phyloP scores from a whole-genome alignment of 2,797 vertebrate genomes.

The Sparidentex hasta region DNA sequence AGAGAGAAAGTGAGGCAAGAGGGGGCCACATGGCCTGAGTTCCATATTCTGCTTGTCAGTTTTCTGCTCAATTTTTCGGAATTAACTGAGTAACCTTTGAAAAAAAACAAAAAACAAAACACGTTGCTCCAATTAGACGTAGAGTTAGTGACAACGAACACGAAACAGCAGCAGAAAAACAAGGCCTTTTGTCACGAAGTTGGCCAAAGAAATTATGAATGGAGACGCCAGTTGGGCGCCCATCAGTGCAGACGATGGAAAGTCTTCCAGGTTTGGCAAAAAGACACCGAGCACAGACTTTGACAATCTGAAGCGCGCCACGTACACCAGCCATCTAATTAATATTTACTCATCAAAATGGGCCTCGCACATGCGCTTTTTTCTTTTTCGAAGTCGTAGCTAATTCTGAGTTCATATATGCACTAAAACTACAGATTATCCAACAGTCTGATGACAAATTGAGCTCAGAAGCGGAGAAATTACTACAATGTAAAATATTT shows the following conservation, averaged over 20 bases:
- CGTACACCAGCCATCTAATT: neutral
- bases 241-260: constrained; percentile 24
- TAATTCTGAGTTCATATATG: neutral
- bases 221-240: constrained; percentile 16
- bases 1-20: constrained; percentile 37
- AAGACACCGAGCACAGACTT: neutral
- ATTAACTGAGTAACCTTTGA: constrained; percentile 9
- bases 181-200: neutral
- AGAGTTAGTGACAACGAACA: neutral
- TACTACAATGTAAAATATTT: constrained; percentile 1
- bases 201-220: constrained; percentile 29
- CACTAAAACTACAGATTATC: neutral
- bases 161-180: constrained; percentile 4
- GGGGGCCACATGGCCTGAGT: constrained; percentile 46
- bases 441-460: neutral
- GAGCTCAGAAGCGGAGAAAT: neutral
- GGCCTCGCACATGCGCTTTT: neutral
- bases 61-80: constrained; percentile 11
- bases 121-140: neutral
- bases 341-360: constrained; percentile 26
- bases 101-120: too few species aligned
- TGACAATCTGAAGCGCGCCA: neutral
- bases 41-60: constrained; percentile 16
- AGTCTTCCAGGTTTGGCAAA: constrained; percentile 7
- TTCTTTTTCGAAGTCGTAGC: neutral